These are phyloP conservation scores for Gallinago jamesoni DNA, from an alignment of 2,113 vertebrate species.

Conservation along the genomic window DNA sequence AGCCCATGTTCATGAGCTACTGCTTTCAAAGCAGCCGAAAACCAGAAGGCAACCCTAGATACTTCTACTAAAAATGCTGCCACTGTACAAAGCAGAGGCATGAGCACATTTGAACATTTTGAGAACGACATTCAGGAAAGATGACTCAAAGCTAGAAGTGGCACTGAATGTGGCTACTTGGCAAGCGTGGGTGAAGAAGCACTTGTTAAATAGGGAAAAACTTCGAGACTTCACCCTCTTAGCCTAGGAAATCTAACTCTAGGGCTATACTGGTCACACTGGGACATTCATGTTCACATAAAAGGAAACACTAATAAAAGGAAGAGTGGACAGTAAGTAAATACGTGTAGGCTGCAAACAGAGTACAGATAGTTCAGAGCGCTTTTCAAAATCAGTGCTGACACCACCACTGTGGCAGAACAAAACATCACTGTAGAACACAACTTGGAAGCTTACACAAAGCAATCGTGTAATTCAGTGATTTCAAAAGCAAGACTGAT, in stretches of 20 bases:
- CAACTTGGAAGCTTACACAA: too few species aligned
- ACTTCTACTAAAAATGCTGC: not conserved
- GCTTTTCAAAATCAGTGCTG: not conserved
- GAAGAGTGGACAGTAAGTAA: not conserved
- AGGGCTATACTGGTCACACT: not conserved
- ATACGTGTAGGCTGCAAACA: not conserved
- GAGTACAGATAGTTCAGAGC: not conserved
- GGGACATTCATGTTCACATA: not conserved
- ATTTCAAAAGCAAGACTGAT: not conserved
- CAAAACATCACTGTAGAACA: not conserved
- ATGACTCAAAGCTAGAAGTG: not conserved
- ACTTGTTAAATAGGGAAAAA: not conserved
- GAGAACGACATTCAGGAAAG: fast-evolving
- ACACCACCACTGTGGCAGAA: not conserved
- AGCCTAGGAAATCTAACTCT: not conserved
- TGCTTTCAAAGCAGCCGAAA: not conserved
- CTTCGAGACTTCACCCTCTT: not conserved
- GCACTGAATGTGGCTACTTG: not conserved
- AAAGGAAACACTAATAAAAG: not conserved
- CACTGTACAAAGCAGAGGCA: not conserved
- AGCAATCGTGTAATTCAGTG: not conserved
- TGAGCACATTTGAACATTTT: not conserved
- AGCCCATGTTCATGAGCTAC: not conserved
- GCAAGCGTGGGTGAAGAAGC: not conserved
- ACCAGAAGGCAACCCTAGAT: not conserved